A percentile compares a stretch with the other conserved stretches of the same genome.
Conservation (phyloP, 2,113 vertebrate genomes). For the Saccopteryx leptura region DNA sequence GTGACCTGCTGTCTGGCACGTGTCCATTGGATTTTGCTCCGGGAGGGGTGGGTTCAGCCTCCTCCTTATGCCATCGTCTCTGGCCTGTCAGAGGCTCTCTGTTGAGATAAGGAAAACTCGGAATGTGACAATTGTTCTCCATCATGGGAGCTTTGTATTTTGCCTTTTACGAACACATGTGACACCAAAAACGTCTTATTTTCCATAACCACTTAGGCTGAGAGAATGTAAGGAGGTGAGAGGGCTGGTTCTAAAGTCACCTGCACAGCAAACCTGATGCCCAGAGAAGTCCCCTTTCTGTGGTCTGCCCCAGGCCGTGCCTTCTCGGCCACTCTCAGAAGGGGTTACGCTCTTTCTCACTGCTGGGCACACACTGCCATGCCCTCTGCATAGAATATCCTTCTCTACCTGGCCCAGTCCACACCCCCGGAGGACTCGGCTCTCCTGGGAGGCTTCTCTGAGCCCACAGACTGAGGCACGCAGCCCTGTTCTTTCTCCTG, state of each 20-base stretch:
- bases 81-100: background rate
- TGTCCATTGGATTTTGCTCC: background rate
- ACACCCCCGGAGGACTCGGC: fast-evolving
- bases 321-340: background rate
- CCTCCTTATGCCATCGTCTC: background rate
- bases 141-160: background rate
- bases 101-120: background rate
- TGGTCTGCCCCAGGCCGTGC: background rate
- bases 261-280: fast-evolving
- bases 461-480: background rate
- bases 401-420: background rate
- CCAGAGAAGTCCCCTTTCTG: fast-evolving
- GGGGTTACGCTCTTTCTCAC: background rate
- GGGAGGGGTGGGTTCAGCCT: fast-evolving
- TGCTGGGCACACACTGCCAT: background rate
- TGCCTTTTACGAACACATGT: background rate
- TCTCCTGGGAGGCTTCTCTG: background rate
- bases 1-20: background rate
- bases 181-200: background rate
- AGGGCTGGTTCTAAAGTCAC: background rate
- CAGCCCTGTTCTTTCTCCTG: background rate
- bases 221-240: background rate
- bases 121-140: background rate
- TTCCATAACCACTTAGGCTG: background rate
- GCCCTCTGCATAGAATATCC: background rate